Conservation (phyloP, 2,888 invertebrate genomes). For the Bimastos eiseni region DNA sequence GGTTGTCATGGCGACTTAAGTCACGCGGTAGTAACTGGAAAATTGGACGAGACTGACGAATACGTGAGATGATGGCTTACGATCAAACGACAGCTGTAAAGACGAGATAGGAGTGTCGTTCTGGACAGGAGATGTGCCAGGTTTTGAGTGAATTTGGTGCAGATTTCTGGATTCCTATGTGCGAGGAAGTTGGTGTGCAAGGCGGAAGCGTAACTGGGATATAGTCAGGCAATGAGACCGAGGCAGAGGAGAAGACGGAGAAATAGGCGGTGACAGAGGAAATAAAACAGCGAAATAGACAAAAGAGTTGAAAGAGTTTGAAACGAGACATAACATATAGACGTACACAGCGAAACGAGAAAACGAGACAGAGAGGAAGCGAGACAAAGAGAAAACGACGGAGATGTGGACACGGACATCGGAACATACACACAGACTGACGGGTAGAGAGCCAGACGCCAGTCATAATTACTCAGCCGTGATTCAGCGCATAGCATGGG, state of each 20-base stretch:
- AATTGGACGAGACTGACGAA: not conserved
- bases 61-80: not conserved
- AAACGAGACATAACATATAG: no score
- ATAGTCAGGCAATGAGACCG: not conserved
- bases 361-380: not conserved
- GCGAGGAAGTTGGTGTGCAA: not conserved
- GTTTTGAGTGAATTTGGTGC: not conserved
- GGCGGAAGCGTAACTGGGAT: not conserved
- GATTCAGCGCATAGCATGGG: not conserved
- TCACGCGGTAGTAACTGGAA: not conserved
- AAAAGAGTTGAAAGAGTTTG: no score
- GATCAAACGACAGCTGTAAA: not conserved
- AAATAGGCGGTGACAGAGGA: no score
- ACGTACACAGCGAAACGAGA: not conserved
- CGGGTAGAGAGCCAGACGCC: not conserved
- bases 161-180: not conserved
- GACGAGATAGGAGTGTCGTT: not conserved
- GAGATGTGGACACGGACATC: not conserved
- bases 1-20: not conserved
- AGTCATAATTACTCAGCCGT: constrained; percentile 13
- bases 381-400: no score
- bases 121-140: not conserved
- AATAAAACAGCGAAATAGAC: no score
- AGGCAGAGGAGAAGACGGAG: not conserved
- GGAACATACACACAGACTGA: not conserved